These are phyloP conservation scores for Hippopotamyrus pictus DNA, from an alignment of 2,797 vertebrate species.

Conservation along the genomic window DNA sequence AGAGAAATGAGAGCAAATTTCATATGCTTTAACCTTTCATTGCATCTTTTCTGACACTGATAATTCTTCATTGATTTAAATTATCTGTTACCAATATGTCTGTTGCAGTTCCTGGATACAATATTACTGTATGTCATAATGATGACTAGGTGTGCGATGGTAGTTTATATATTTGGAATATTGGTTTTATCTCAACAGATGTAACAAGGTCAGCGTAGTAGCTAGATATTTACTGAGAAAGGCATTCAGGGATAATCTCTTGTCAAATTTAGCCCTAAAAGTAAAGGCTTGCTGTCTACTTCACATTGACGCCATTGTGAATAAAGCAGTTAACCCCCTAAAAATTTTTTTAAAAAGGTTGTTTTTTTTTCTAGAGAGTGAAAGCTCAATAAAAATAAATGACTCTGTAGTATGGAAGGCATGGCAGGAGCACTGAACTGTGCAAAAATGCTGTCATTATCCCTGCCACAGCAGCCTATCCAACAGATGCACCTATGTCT, in stretches of 20 bases:
- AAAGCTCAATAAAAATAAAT: conserved; percentile 39
- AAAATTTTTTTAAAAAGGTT: conserved; percentile 26
- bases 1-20: background rate
- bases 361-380: conserved; percentile 23
- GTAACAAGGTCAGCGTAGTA: conserved; percentile 12
- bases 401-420: conserved; percentile 33
- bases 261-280: conserved; percentile 25
- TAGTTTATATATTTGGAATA: conserved; percentile 15
- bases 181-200: background rate
- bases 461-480: conserved; percentile 42
- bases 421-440: conserved; percentile 35
- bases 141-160: background rate
- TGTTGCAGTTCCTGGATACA: background rate
- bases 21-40: background rate
- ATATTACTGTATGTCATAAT: background rate
- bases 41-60: background rate
- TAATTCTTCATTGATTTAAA: background rate
- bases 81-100: background rate
- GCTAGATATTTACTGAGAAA: background rate
- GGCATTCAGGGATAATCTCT: conserved; percentile 18
- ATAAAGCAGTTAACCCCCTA: conserved; percentile 28
- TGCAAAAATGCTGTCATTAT: conserved; percentile 48
- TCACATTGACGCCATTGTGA: conserved; percentile 17
- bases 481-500: conserved; percentile 45
- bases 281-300: conserved; percentile 26